These are phyloP conservation scores for Rhinatrema bivittatum DNA, from an alignment of 2,797 vertebrate species.

Conservation along the genomic window DNA sequence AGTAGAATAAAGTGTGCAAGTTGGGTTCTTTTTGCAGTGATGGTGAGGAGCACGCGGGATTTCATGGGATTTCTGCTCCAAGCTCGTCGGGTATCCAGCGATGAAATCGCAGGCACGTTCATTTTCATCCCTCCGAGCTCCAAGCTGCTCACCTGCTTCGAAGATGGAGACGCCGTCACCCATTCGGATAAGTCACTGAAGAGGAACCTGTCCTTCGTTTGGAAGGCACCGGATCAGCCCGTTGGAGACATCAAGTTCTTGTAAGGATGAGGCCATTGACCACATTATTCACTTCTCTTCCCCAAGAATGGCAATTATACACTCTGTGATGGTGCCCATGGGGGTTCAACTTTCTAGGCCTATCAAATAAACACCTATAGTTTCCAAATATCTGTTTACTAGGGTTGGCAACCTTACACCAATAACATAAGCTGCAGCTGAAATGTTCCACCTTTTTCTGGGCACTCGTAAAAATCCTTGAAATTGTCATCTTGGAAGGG, in stretches of 20 bases:
- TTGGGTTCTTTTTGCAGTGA: conserved; percentile 57
- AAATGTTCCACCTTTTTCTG: no score
- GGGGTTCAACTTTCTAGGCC: no score
- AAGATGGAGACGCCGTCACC: conserved; percentile 73
- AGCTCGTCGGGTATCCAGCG: conserved; percentile 51
- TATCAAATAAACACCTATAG: no score
- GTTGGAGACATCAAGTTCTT: conserved; percentile 74
- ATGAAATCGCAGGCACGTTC: conserved; percentile 53
- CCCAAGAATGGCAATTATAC: no score
- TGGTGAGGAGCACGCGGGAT: conserved; percentile 67
- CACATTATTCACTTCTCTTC: not conserved
- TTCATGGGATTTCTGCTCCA: conserved; percentile 90
- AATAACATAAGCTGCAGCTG: no score
- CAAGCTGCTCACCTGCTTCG: conserved; percentile 64
- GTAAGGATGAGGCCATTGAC: conserved; percentile 45
- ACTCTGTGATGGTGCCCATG: no score
- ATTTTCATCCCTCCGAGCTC: conserved; percentile 61
- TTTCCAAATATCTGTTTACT: no score
- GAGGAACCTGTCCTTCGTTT: conserved; percentile 78
- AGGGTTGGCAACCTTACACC: no score
- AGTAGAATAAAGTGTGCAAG: not conserved
- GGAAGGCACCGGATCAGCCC: conserved; percentile 71
- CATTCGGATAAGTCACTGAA: conserved; percentile 84
- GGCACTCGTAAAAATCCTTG: no score
- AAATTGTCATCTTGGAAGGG: no score